Conservation (phyloP, 2,113 vertebrate species). For the Actinemys pallida region DNA sequence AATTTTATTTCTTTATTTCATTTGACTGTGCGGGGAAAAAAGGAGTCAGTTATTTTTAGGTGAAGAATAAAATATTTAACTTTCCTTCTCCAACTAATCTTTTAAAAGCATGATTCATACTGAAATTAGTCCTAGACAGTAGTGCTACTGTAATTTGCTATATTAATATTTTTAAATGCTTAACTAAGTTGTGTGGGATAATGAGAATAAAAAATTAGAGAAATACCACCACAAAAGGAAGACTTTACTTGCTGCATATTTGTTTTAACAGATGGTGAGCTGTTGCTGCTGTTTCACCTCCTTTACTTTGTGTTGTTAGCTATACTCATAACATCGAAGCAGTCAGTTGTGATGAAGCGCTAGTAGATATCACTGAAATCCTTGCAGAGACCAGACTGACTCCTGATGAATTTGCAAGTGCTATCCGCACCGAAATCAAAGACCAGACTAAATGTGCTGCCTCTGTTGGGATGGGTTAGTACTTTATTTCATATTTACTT, state of each 20-base stretch:
- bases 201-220: conserved; percentile 8
- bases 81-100: neutral
- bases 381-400: conserved; percentile 87
- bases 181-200: neutral
- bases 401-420: conserved; percentile 90
- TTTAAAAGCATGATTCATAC: conserved; percentile 11
- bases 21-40: neutral
- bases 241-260: conserved; percentile 51
- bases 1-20: conserved; percentile 20
- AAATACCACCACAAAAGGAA: conserved; percentile 46
- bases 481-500: neutral
- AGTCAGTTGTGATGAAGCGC: conserved; percentile 96
- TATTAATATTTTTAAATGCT: neutral
- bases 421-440: conserved; percentile 90
- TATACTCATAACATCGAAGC: conserved; percentile 97
- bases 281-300: conserved; percentile 62
- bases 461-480: conserved; percentile 96
- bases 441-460: conserved; percentile 92
- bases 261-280: conserved; percentile 54
- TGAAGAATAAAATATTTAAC: neutral
- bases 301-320: conserved; percentile 83
- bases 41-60: neutral
- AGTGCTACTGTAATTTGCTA: neutral
- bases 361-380: conserved; percentile 92
- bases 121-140: neutral